Evolutionary conservation across 2,113 vertebrate species (phyloP).

Genomic region (Eretmochelys imbricata): DNA sequence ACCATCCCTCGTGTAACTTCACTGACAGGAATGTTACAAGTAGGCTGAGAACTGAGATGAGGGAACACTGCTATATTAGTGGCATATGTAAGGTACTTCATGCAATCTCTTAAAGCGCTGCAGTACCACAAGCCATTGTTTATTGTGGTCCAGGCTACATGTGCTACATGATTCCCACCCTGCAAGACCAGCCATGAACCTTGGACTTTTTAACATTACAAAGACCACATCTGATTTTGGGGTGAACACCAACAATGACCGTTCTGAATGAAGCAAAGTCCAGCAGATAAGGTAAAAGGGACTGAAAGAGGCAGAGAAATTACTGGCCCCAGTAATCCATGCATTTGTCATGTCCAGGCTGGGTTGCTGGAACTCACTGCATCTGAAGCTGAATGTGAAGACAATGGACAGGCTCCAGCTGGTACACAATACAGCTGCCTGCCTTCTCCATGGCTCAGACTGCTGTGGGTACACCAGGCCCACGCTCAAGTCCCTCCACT

Average conservation of each 20-base stretch:
- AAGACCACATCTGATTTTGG: conserved; percentile 15
- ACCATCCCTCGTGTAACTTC: conserved; percentile 13
- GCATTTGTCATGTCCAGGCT: not conserved
- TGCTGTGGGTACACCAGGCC: not conserved
- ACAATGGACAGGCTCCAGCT: not conserved
- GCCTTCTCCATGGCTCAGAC: not conserved
- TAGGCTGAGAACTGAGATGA: conserved; percentile 43
- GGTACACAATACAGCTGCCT: not conserved
- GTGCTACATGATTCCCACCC: not conserved
- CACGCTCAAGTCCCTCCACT: not conserved
- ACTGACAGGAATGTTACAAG: conserved; percentile 23
- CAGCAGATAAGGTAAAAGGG: not conserved
- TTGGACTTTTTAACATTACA: conserved; percentile 21
- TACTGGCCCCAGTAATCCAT: not conserved
- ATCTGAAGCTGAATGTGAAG: not conserved
- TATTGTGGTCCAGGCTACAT: not conserved
- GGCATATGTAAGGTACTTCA: conserved; percentile 5
- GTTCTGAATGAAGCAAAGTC: not conserved
- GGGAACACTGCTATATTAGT: conserved; percentile 46
- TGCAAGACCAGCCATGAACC: not conserved
- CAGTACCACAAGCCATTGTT: not conserved
- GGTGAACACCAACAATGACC: accelerated
- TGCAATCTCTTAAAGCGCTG: not conserved
- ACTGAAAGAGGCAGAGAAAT: not conserved
- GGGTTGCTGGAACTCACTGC: not conserved